Conservation (phyloP, 2,888 invertebrate species). For the Hyposoter didymator region DNA sequence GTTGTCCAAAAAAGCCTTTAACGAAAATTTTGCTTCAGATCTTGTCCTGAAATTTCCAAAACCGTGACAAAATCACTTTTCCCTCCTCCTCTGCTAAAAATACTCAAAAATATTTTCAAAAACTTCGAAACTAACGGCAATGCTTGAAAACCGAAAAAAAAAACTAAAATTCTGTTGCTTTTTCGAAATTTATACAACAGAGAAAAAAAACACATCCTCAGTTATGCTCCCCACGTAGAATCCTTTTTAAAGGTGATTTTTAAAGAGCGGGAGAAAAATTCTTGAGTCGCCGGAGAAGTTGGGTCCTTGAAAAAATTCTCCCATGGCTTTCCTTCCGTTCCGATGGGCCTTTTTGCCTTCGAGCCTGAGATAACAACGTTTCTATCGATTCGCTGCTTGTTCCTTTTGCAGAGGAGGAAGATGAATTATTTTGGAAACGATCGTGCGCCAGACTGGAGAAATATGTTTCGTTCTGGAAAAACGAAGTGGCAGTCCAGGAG, state of each 20-base stretch:
- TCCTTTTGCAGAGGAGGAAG: slow-evolving; percentile 80
- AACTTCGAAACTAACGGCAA: neutral
- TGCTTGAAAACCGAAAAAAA: neutral
- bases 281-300: neutral
- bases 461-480: slow-evolving; percentile 86
- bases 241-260: neutral
- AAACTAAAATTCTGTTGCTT: neutral
- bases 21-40: neutral
- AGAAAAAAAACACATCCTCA: neutral
- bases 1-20: neutral
- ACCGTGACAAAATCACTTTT: neutral
- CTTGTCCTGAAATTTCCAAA: neutral
- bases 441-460: slow-evolving; percentile 87
- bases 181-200: no score
- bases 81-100: neutral
- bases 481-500: slow-evolving; percentile 84
- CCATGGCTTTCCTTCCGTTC: neutral
- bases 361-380: neutral
- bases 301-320: neutral
- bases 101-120: neutral
- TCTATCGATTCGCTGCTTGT: neutral
- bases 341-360: slow-evolving; percentile 3
- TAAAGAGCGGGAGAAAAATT: neutral
- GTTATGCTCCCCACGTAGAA: neutral
- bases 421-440: slow-evolving; percentile 85